Percentiles rank a stretch among this genome's conserved stretches.
These are phyloP conservation scores for Apis dorsata DNA, from an alignment of 1,140 invertebrate species.

Conservation along the genomic window DNA sequence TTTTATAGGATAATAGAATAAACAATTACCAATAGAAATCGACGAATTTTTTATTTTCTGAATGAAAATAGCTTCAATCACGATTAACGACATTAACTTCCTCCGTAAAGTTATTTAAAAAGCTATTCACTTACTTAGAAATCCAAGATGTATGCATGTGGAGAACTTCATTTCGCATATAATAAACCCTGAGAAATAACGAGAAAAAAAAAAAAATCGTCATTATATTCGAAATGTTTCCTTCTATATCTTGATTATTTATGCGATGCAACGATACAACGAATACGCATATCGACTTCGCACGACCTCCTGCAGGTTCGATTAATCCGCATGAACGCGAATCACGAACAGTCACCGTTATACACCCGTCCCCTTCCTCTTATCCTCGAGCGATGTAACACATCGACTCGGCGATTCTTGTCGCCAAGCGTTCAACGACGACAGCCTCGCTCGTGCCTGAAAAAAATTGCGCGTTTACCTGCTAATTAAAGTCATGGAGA, in stretches of 20 bases:
- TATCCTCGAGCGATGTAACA: neutral
- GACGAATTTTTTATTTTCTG: too few species aligned
- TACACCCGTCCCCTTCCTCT: neutral
- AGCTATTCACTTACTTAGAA: too few species aligned
- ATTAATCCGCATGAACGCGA: constrained; percentile 32
- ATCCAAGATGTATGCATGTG: too few species aligned
- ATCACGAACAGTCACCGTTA: constrained; percentile 11
- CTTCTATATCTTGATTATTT: neutral
- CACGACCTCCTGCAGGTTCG: neutral
- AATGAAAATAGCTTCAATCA: too few species aligned
- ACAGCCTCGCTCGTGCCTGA: neutral
- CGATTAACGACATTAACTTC: too few species aligned
- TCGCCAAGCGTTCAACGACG: constrained; percentile 2
- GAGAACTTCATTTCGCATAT: too few species aligned
- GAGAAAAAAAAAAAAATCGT: too few species aligned
- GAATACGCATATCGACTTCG: constrained; percentile 6
- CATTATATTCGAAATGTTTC: too few species aligned
- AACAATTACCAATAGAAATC: too few species aligned
- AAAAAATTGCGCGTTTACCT: constrained; percentile 39
- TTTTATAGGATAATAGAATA: too few species aligned
- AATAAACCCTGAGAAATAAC: neutral
- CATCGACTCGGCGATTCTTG: constrained; percentile 26
- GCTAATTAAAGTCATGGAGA: constrained; percentile 43
- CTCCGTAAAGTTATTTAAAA: too few species aligned
- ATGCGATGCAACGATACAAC: neutral